Evolutionary conservation across 2,888 invertebrate species (phyloP), one percentile per base, ranked within the genome.

Genomic region (Tanypteryx hageni): DNA sequence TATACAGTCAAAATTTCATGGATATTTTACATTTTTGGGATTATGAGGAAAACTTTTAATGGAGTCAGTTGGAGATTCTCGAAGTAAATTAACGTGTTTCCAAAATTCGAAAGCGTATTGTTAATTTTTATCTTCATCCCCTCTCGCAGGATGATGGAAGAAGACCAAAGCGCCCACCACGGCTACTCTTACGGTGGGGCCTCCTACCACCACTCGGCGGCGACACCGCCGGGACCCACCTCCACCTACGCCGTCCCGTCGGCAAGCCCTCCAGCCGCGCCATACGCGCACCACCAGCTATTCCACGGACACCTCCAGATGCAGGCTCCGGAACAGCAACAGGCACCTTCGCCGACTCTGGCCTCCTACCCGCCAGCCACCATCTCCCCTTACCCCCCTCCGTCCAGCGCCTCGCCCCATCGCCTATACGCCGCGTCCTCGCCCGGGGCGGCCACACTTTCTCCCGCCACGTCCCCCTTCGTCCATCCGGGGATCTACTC

Each of bases 211-310:
- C 95, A 95, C 93, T 94, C 94, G 92, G 94, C 95, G 92, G 94
- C 95, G 92, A 94, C 94, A 92, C 94, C 94, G 16, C 92, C 83
- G n/a, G 94, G 95, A 93, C 94, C 94, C 92, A 91, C 84, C 85
- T 82, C 64, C 91, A 92, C 76, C 68, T 89, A 58, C 92, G 95
- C 94, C 94, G 5, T 44, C 44, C 44, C 44, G 44, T 95, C 95
- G 93, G 95, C 95, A 93, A 95, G 95, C 93, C 94, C 95, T 59
- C 94, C 94, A 92, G 95, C 95, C 93, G 95, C 93, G 94, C 92
- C 93, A n/a, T 93, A 93, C 84, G 92, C 93, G 92, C 93, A 93
- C 92, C 93, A 93, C 92, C 93, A 93, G 81, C 59, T 93, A 92
- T 93, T 93, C 93, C 93, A 93, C 92, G 92, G 93, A 22, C 93